Percentiles rank a stretch among this genome's conserved stretches.
Evolutionary conservation across 2,797 vertebrate species (phyloP).

Genomic region (Petrocephalus schoutedeni): DNA sequence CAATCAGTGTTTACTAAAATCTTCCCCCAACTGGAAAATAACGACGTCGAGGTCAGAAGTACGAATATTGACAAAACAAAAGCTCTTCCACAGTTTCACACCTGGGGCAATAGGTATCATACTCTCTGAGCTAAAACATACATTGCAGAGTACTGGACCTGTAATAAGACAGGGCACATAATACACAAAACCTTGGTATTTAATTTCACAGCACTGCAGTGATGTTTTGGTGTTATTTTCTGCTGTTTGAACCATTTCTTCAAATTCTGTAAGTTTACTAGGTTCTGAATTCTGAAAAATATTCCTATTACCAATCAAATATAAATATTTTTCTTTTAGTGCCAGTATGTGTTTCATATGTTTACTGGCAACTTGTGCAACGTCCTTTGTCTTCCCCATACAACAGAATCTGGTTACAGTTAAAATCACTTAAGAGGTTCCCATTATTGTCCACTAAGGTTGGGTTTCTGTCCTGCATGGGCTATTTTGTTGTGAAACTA

Average conservation of each 20-base stretch:
- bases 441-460: neutral
- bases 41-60: neutral
- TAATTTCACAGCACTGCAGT: neutral
- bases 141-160: neutral
- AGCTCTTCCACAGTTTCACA: neutral
- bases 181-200: neutral
- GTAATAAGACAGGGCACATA: neutral
- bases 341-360: neutral
- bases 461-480: neutral
- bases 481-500: neutral
- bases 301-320: neutral
- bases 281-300: neutral
- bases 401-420: neutral
- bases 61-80: neutral
- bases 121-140: neutral
- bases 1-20: neutral
- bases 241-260: neutral
- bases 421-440: conserved; percentile 10
- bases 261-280: neutral
- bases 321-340: neutral
- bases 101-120: neutral
- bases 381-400: neutral
- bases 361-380: neutral
- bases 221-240: neutral
- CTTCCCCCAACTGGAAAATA: neutral